A percentile compares a stretch with the other conserved stretches of the same genome.
These are phyloP conservation scores for Pogonognathellus flavescens DNA, from an alignment of 1,140 invertebrate species.

Conservation along the genomic window DNA sequence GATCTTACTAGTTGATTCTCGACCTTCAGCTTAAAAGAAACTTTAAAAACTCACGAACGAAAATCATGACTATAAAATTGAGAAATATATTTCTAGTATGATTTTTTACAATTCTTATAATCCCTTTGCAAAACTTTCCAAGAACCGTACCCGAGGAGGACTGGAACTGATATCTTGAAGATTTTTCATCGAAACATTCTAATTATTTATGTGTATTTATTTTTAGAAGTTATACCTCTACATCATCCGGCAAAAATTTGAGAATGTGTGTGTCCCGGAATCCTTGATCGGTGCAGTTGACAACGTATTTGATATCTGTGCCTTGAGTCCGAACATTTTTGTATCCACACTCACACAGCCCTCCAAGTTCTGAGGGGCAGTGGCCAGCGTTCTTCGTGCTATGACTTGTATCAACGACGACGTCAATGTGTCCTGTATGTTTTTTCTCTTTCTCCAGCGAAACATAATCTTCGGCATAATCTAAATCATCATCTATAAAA, in stretches of 20 bases:
- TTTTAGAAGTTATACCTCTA: slow-evolving; percentile 72
- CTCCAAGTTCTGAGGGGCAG: slow-evolving; percentile 68
- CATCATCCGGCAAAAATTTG: slow-evolving; percentile 76
- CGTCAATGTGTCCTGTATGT: background rate
- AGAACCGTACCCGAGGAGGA: too few relatives aligned
- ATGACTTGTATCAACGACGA: background rate
- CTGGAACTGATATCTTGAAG: too few relatives aligned
- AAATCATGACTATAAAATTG: too few relatives aligned
- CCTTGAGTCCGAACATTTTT: slow-evolving; percentile 71
- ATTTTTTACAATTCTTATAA: too few relatives aligned
- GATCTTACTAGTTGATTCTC: too few relatives aligned
- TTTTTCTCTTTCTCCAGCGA: background rate
- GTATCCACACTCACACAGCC: slow-evolving; percentile 68
- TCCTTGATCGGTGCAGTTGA: slow-evolving; percentile 80
- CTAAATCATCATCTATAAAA: slow-evolving; percentile 5
- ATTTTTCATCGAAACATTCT: background rate
- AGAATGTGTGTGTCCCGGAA: slow-evolving; percentile 76
- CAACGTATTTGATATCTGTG: slow-evolving; percentile 73
- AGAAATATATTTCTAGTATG: too few relatives aligned
- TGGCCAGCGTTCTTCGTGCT: background rate
- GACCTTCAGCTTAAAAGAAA: too few relatives aligned
- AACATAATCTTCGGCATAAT: background rate
- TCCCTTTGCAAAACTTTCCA: too few relatives aligned
- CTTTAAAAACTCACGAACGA: too few relatives aligned
- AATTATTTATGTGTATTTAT: background rate